Base-by-base conservation (phyloP, 2,888 invertebrate species). In the Teleogryllus oceanicus region DNA sequence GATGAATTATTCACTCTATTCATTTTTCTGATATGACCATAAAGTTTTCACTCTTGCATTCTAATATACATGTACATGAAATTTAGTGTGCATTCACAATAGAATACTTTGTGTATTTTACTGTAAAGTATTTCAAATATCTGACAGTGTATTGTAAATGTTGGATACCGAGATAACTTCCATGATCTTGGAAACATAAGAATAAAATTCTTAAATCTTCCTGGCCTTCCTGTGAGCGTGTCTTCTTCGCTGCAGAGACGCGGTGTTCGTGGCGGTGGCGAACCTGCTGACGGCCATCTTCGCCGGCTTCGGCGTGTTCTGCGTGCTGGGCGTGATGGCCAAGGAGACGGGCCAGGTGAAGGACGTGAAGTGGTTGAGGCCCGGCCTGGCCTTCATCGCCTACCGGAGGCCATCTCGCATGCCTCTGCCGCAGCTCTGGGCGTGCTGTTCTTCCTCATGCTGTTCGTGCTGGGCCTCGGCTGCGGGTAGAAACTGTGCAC, bases 321-420 rank as follows among this genome's bases (percentile, higher is more conserved):
- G 87, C 11, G 78, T 87, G 50, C 85, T 88, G 78, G 89, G 88
- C 13, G 88, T 87, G 83, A 86, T 89, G 84, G 87, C 88, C 49
- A 84, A 86, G 78, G 86, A 87, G 81, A 84, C 87, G 81, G 85
- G 84, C 12, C 84, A 86, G 5, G 84, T 85, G 2, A 81, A 83
- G 49, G 84, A 85, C 37, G 85, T 85, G 1, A 83, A 84, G n/a
- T 74, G 75, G 12, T 76, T 82, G 82, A 84, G 85, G 21, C 83
- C 84, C 20, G 85, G 85, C 8, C 80, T 85, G 49, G 84, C 84
- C 16, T 85, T 85, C 82, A 83, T 85, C 21, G 84, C 84, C 2
- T 85, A 84, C 80, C 85, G 2, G 85, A 85, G 80, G 85, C 84
- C 2, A 83, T 85, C 50, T 76, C 82, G 83, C 18, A 82, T 84